Base-by-base conservation (phyloP, 2,888 invertebrate genomes). In the Orchesellides sinensis region DNA sequence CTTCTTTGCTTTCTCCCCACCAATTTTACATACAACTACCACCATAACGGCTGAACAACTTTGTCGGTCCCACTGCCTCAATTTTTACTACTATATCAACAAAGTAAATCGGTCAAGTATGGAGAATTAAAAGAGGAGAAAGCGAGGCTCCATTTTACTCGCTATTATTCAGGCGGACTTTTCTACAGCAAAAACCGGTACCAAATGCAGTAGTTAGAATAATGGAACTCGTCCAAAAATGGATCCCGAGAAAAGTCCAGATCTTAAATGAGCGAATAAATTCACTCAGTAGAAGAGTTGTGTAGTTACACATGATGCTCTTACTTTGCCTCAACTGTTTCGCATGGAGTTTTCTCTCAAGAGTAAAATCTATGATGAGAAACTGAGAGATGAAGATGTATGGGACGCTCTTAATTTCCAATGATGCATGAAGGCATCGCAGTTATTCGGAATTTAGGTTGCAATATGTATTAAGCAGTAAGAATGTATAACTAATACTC, bases 181-280 rank as follows among this genome's bases (percentile, higher is more conserved):
- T 49, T 49, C 19, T 17, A 35, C 35, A 61, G 35, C 21, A 49
- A 8, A 49, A 49, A 49, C n/a, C 54, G 49, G 49, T 19, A 17
- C 21, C 25, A 25, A 23, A n/a, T n/a, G 14, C 56, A 56, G 23
- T 25, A 56, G 12, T 6, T 8, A 3, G 4, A 19, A 14, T 61
- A 63, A 78, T 78, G 78, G 78, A 78, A 78, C 78, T 19, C 21
- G 52, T 78, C 78, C 78, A 78, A 78, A 78, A 69, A 47, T 52
- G 66, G 52, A 75, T 25, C 45, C 35, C 65, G 0, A 12, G 68
- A 68, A 59, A 75, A 61, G 63, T 70, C 68, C 52, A 56, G 68
- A 59, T 78, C 78, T 70, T 78, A 69, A 77, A 77, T 61, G 77
- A 77, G 68, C 68, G 68, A 61, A 70, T 78, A 69, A 69, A 70